Percentiles rank a stretch among this genome's conserved stretches.
Evolutionary conservation across 2,113 vertebrate species (phyloP).

Genomic region (Sinosuthora webbiana): DNA sequence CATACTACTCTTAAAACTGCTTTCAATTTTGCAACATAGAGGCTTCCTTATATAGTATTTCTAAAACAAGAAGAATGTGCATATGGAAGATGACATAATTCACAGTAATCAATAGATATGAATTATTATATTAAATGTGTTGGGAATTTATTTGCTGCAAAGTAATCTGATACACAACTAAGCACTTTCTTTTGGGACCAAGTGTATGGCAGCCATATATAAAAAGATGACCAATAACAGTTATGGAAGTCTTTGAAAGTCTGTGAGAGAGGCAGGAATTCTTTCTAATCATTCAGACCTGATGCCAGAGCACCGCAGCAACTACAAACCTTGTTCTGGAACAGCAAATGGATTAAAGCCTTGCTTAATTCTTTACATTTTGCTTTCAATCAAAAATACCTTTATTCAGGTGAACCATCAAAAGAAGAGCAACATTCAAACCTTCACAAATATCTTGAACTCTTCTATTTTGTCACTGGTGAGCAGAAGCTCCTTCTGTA

Average conservation of each 20-base stretch:
- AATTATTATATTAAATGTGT: neutral
- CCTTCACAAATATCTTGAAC: conserved; percentile 85
- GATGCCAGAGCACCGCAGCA: neutral
- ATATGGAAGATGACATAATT: neutral
- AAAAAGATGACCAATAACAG: neutral
- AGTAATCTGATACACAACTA: neutral
- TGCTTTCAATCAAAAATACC: neutral
- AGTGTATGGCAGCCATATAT: neutral
- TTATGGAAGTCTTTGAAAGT: neutral
- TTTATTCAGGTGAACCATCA: neutral
- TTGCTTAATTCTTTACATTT: neutral
- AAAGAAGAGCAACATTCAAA: conserved; percentile 14
- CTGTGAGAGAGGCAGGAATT: neutral
- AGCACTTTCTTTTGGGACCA: neutral
- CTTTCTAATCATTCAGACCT: neutral
- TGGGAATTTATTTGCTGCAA: neutral
- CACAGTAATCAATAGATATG: neutral
- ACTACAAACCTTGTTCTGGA: neutral
- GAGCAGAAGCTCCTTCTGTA: conserved; percentile 79
- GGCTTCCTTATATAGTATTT: neutral
- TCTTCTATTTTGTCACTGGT: conserved; percentile 80
- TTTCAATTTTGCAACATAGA: neutral
- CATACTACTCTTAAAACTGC: neutral
- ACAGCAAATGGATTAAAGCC: neutral
- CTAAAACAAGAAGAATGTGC: neutral